These are phyloP conservation scores for Maniola hyperantus DNA, from an alignment of 2,888 invertebrate species.

Conservation along the genomic window DNA sequence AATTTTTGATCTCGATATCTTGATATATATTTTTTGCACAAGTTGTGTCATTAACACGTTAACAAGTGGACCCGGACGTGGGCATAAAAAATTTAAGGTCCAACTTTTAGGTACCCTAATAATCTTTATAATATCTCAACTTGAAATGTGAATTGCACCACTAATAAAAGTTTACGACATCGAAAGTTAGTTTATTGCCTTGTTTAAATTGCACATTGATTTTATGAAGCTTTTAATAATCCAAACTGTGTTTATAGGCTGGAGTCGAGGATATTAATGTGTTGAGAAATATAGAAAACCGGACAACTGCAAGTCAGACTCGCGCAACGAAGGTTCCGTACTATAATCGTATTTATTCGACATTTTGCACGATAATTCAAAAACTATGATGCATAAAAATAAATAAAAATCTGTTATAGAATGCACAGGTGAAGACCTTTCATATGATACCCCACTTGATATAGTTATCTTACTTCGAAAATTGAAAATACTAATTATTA, in stretches of 20 bases:
- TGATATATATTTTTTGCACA: slow-evolving; percentile 4
- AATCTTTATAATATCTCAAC: slow-evolving; percentile 27
- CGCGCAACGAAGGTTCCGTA: too few species aligned
- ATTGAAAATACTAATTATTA: too few species aligned
- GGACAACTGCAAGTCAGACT: too few species aligned
- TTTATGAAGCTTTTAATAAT: slow-evolving; percentile 26
- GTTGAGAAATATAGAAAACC: too few species aligned
- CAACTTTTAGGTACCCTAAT: slow-evolving; percentile 21
- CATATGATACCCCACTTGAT: too few species aligned
- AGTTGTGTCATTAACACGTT: neutral
- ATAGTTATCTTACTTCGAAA: too few species aligned
- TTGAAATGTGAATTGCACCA: slow-evolving; percentile 17
- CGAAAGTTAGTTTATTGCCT: slow-evolving; percentile 38
- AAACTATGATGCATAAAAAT: too few species aligned
- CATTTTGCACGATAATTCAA: too few species aligned
- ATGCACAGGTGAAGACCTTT: too few species aligned
- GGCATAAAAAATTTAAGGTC: slow-evolving; percentile 25
- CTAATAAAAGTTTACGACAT: slow-evolving; percentile 38
- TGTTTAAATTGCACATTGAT: slow-evolving; percentile 28
- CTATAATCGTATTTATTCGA: too few species aligned
- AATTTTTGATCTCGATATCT: slow-evolving; percentile 1
- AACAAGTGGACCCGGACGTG: slow-evolving; percentile 16
- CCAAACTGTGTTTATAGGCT: slow-evolving; percentile 21
- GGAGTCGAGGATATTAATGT: slow-evolving; percentile 5
- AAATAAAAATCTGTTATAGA: too few species aligned